A percentile compares a stretch with the other conserved stretches of the same genome.
phyloP scores from a whole-genome alignment of 1,140 invertebrate genomes.

The Drosophila mojavensis region DNA sequence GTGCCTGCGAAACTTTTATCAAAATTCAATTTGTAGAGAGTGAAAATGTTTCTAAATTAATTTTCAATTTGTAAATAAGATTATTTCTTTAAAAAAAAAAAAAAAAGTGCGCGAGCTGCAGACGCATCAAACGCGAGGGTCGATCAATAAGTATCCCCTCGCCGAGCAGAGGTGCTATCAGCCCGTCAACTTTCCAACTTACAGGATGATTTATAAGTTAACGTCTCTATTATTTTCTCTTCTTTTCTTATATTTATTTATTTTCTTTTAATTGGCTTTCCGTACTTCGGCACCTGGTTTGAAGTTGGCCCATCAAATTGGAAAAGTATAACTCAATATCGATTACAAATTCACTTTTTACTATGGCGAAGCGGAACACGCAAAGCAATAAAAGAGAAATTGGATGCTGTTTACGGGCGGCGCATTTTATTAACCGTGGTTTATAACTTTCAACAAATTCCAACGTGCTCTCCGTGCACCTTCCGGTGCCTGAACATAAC shows the following conservation, averaged over 20 bases:
- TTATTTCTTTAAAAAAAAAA: slow-evolving; percentile 2
- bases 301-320: background rate
- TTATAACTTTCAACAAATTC: slow-evolving; percentile 3
- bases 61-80: slow-evolving; percentile 24
- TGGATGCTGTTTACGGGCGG: slow-evolving; percentile 24
- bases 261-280: slow-evolving; percentile 9
- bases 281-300: background rate
- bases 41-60: slow-evolving; percentile 58
- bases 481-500: too few relatives aligned
- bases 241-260: background rate
- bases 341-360: slow-evolving; percentile 9
- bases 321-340: slow-evolving; percentile 3
- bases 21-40: slow-evolving; percentile 67
- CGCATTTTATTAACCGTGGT: slow-evolving; percentile 7
- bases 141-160: background rate
- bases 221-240: background rate
- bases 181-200: background rate
- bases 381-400: slow-evolving; percentile 11
- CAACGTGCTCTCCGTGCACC: background rate
- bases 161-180: background rate
- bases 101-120: background rate
- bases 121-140: slow-evolving; percentile 8
- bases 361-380: background rate
- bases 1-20: slow-evolving; percentile 59
- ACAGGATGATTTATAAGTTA: slow-evolving; percentile 1